Evolutionary conservation across 2,888 invertebrate genomes (phyloP), one percentile per base, ranked within the genome.

Genomic region (Lamellibrachia satsuma): DNA sequence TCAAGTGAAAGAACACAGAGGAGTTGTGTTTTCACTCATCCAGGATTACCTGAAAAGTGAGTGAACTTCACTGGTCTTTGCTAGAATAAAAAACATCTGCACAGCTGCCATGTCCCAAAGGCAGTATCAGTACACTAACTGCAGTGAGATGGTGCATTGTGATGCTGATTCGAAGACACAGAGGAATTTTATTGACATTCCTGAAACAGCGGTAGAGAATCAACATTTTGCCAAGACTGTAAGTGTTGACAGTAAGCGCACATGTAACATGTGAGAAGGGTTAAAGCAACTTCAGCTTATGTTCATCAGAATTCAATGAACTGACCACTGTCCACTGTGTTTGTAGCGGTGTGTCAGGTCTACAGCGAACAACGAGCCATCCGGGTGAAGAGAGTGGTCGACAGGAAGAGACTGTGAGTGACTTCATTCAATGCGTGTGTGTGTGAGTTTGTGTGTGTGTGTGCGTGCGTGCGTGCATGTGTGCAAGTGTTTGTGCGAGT

Each of bases 361-460:
- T 98, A 98, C 96, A 98, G 98, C 93, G 98, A 99, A 96, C 98
- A 98, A 94, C 98, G 98, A 96, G 98, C 98, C 1, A 97, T 98
- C 93, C 97, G 99, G 93, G 98, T 99, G 0, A 98, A 98, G 96
- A 97, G 98, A 95, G 98, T 98, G 1, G 97, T 98, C 60, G 98
- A 99, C 95, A 97, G 98, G 92, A 98, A 98, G 95, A 98, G 98
- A 96, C 97, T 99, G 95, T 97, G 94, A 95, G 95, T 94, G 57
- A 4, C 52, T n/a, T 22, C n/a, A n/a, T 75, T 57, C 6, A 3
- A 15, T 75, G 75, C 4, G n/a, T 91, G 52, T 15, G 15, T 57
- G 57, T 57, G 8, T 57, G 57, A 3, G 15, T 57, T 8, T 57
- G 75, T 15, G n/a, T 22, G 6, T 22, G 22, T 75, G 75, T 22